Evolutionary conservation across 2,797 vertebrate species (phyloP).

Genomic region (Aplochiton taeniatus): DNA sequence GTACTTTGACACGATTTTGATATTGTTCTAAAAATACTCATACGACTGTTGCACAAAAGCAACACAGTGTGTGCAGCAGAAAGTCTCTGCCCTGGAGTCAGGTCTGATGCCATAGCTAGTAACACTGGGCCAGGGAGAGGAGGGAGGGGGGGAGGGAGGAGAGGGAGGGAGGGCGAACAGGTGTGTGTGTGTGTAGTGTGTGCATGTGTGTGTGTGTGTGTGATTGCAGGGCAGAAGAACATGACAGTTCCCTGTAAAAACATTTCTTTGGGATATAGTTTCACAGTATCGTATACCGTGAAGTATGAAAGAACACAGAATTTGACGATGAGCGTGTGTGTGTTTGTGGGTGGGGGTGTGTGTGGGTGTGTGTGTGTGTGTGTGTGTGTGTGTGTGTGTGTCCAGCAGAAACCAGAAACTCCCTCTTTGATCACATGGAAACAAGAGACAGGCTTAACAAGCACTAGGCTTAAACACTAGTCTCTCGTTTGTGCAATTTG

Average conservation of each 20-base stretch:
- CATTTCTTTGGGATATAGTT: no score
- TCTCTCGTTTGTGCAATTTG: conserved; percentile 12
- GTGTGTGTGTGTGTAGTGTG: conserved; percentile 1
- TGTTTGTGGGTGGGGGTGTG: not conserved
- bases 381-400: conserved; percentile 12
- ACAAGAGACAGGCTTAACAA: conserved; percentile 16
- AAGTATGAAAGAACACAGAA: no score
- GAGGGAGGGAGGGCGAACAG: no score
- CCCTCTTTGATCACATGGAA: conserved; percentile 24
- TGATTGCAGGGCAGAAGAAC: no score
- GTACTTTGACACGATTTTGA: no score
- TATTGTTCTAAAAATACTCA: no score
- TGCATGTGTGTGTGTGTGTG: not conserved
- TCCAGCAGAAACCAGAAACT: conserved; percentile 15
- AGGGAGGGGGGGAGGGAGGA: not conserved
- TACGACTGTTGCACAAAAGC: no score
- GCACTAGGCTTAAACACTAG: conserved; percentile 17
- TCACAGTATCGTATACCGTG: not conserved
- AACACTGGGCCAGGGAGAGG: not conserved
- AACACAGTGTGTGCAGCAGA: not conserved
- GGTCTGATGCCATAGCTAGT: conserved; percentile 5
- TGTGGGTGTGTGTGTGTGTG: conserved; percentile 8
- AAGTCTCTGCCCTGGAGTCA: not conserved
- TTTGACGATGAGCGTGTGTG: not conserved
- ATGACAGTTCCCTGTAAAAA: no score